Base-by-base conservation (phyloP, 2,113 vertebrate species). In the Psittacus erithacus region DNA sequence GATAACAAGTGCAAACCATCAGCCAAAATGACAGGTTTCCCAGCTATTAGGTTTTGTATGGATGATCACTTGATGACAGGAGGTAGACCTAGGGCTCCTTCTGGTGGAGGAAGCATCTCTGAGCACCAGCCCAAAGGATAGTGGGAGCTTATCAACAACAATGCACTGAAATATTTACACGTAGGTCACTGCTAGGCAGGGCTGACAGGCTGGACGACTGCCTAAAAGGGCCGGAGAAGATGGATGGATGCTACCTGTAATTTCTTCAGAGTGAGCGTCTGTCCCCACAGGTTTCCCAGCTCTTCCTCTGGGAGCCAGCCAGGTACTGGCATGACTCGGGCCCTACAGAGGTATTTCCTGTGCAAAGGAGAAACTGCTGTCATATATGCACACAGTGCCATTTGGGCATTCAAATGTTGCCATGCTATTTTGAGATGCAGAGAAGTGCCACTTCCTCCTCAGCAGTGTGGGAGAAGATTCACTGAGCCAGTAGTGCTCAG, bases 391-490 rank as follows among this genome's bases (percentile, higher is more conserved):
- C 31, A 52, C 31, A 9, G 46, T 55, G 84, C 70, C 67, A 47
- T 87, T 91, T 95, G 78, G 55, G 65, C 78, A 49, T 68, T 84
- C 33, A 24, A 35, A 49, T 85, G 50, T 50, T 91, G 73, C 13
- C 60, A 4, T 64, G 74, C 92, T 93, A 91, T 93, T 93, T 60
- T 39, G 55, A 74, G 69, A 89, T n/a, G 43, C 50, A 44, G 73
- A 95, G 71, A 82, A 84, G 55, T 59, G 81, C 64, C 13, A 16
- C 87, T 94, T 96, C 79, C 63, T 78, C 87, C 93, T 89, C 77
- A 0, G 87, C 77, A 89, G 50, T 7, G 77, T 91, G 87, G 93
- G 92, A 89, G 65, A 82, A 83, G 43, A 84, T 14, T 10, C 81
- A 55, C 19, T 0, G 4, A 96, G 77, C 84, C 84, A 93, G 62